Base-by-base conservation (phyloP, 2,888 invertebrate genomes). In the Caenorhabditis plicata region DNA sequence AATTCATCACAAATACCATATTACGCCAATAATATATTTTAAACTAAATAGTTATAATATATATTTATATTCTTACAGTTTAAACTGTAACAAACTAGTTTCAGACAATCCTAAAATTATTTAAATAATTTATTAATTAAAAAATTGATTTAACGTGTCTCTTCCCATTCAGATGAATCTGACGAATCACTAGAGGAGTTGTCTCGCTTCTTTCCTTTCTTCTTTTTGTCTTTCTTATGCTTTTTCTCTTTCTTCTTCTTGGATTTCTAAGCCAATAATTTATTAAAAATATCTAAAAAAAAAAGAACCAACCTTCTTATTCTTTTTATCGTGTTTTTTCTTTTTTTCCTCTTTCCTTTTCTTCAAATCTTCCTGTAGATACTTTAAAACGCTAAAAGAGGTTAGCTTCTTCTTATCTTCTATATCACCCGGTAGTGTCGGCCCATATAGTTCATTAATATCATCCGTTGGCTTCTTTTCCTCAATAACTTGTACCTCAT, bases 371-470 rank as follows among this genome's bases (percentile, higher is more conserved):
- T 66, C 64, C 36, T 69, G 40, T 17, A 68, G 42, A 46, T 60
- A 57, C 33, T 62, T 48, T 15, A 72, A 39, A 1, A 64, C 65
- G 19, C 56, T 50, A 22, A 54, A 51, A 8, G 55, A 55, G 0
- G 64, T 42, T 15, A 58, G 8, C 3, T 13, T 9, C 2, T 23
- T 2, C 15, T 11, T 7, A 26, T 35, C 15, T 3, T 33, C 26
- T 7, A 42, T 11, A 42, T 42, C 31, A 9, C 62, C 53, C 1
- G 73, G 73, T 17, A 62, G 48, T n/a, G 52, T 45, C 11, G 75
- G 75, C 7, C 75, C 75, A 49, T 68, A 75, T 33, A 65, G 64
- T 19, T 64, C 64, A 9, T 61, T 60, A 31, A 68, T 33, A 35
- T 73, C 72, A 8, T 44, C 11, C 19, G 19, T 1, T 3, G 19